Evolutionary conservation across 2,888 invertebrate genomes (phyloP), one percentile per base, ranked within the genome.

Genomic region (Syritta pipiens): DNA sequence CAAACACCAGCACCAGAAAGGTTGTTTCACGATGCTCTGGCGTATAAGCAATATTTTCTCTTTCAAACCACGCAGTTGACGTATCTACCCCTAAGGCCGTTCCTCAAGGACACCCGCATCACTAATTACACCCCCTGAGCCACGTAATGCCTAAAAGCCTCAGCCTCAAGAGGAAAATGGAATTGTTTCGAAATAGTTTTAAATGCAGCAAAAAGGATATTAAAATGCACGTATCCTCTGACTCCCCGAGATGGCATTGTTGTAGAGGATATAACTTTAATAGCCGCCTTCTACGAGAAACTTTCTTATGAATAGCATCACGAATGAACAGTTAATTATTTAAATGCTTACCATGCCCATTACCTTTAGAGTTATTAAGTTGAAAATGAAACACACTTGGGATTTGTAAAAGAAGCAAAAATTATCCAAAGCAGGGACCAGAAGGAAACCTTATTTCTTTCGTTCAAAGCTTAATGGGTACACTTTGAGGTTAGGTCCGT

Each of bases 11-110:
- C n/a, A n/a, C n/a, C n/a, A n/a, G n/a, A n/a, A n/a, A n/a, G n/a
- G n/a, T n/a, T n/a, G n/a, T n/a, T n/a, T n/a, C n/a, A n/a, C n/a
- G n/a, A 24, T 40, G 30, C 51, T 40, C 6, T 46, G 68, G 28
- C 75, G 60, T 68, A 68, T 75, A 49, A 68, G 60, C 62, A 68
- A 68, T 48, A 69, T 53, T 65, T 65, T 12, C 12, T 32, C 22
- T 51, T 30, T 24, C 12, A 32, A 5, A 32, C 14, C 40, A 44
- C 14, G 5, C 19, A 14, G 9, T 19, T 9, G 14, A 4, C 9
- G 14, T 44, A 10, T 7, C 10, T 46, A 4, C 24, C 6, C 5
- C 12, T 46, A 10, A 24, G n/a, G 20, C n/a, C 22, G 10, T 10
- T 14, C 3, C 44, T 59, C 28, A 42, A 49, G 57, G 49, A 30